phyloP scores from a whole-genome alignment of 64 coral and sea anemone species.

The Stichodactyla mertensii region DNA sequence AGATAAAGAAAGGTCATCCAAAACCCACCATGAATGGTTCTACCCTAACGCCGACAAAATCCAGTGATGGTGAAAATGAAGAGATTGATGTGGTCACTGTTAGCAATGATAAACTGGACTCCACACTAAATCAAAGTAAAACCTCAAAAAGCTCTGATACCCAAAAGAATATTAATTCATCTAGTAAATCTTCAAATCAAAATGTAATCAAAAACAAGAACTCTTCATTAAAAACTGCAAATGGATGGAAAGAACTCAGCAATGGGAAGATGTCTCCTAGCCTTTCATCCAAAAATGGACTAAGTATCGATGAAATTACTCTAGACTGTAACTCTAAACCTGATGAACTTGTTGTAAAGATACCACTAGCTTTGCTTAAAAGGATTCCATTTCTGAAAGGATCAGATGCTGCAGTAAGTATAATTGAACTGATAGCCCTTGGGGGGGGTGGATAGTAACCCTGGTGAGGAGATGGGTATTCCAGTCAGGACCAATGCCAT shows the following conservation, averaged over 20 bases:
- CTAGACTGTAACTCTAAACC: slow-evolving; percentile 62
- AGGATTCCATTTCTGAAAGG: slow-evolving; percentile 70
- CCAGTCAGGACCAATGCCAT: no score
- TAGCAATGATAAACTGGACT: slow-evolving; percentile 37
- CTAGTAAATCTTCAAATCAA: slow-evolving; percentile 9
- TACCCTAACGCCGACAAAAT: background rate
- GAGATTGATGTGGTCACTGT: slow-evolving; percentile 54
- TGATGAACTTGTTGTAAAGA: slow-evolving; percentile 89
- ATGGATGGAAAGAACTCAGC: slow-evolving; percentile 34
- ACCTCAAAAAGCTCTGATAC: background rate
- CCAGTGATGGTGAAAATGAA: slow-evolving; percentile 46
- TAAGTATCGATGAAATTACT: slow-evolving; percentile 41
- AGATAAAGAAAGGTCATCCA: slow-evolving; percentile 27
- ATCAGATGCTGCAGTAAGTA: slow-evolving; percentile 41
- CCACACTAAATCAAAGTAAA: slow-evolving; percentile 1
- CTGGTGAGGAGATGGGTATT: no score
- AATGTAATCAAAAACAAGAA: slow-evolving; percentile 6
- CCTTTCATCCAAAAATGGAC: slow-evolving; percentile 22
- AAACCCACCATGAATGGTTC: slow-evolving; percentile 8
- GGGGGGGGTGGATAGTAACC: background rate
- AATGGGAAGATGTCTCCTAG: slow-evolving; percentile 32
- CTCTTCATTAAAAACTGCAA: background rate
- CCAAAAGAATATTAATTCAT: slow-evolving; percentile 11
- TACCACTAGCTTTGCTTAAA: slow-evolving; percentile 75
- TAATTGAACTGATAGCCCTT: background rate